These are phyloP conservation scores for Rhaphigaster nebulosa DNA, from an alignment of 2,888 invertebrate genomes.

Conservation along the genomic window DNA sequence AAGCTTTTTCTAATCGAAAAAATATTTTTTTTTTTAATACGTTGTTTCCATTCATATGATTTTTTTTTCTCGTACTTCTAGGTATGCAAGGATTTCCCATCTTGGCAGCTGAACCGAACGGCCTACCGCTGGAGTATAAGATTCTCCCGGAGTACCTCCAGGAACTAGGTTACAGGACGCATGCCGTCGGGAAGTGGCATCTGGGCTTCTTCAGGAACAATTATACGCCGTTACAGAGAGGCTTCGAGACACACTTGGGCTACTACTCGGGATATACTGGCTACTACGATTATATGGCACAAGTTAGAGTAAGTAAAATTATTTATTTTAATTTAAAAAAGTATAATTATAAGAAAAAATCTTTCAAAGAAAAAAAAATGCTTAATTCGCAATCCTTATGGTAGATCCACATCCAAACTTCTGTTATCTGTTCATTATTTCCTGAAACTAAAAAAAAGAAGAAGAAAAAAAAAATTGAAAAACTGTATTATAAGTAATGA, in stretches of 20 bases:
- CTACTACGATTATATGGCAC: conserved; percentile 78
- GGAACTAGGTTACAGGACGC: conserved; percentile 80
- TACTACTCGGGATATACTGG: conserved; percentile 83
- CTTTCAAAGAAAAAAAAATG: no score
- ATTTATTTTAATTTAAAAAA: no score
- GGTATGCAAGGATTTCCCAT: conserved; percentile 83
- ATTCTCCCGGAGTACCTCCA: conserved; percentile 80
- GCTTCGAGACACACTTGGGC: conserved; percentile 86
- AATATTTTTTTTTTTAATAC: no score
- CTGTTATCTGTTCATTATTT: no score
- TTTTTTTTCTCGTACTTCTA: conserved; percentile 65
- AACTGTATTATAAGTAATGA: no score
- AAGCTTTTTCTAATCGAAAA: no score
- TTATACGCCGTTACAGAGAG: conserved; percentile 81
- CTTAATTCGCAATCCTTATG: no score
- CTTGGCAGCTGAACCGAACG: conserved; percentile 78
- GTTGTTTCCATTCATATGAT: no score
- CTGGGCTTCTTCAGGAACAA: conserved; percentile 82
- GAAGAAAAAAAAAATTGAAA: no score
- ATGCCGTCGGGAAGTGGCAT: conserved; percentile 93
- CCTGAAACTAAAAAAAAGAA: no score
- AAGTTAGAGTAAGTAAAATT: conserved; percentile 70
- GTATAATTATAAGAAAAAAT: no score
- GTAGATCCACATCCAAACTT: no score
- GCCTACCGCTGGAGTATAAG: conserved; percentile 77